Base-by-base conservation (phyloP, 2,888 invertebrate genomes). In the Ennomos quercinarius region DNA sequence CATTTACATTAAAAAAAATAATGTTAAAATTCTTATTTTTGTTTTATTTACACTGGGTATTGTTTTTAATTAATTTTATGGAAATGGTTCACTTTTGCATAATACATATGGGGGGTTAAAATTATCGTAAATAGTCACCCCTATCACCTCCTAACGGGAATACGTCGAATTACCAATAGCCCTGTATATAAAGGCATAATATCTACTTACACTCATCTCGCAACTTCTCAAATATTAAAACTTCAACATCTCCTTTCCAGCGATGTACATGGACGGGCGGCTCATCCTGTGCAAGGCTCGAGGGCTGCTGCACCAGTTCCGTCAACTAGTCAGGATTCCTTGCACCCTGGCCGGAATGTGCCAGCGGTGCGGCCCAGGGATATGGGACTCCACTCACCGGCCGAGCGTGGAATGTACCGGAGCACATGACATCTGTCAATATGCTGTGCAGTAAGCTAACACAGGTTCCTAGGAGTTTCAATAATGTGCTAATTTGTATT, bases 261-360 rank as follows among this genome's bases (percentile, higher is more conserved):
- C 99, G 17, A 98, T 98, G 97, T 99, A 98, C 83, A 99, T 99
- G 99, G 98, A 98, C 82, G 98, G 98, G 0, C 95, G 96, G 43
- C 90, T 98, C 12, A 98, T 99, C 57, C 91, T 98, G 37, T 94
- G 97, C 65, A 99, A 99, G 92, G 98, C 98, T 0, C 95, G 99
- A 56, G 98, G 98, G 10, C 92, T 99, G 4, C 93, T 99, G 0
- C 95, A 98, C 85, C 97, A 98, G 83, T 99, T 98, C 87, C 94
- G 98, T n/a, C 96, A 96, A 77, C 90, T 97, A 71, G 95, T 96
- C 27, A 95, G 96, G 71, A 95, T 99, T 61, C 99, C 99, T 0
- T 99, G 99, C 85, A 97, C 97, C 0, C 87, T 99, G 48, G 96
- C 96, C 8, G 97, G 97, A 10, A 93, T 98, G 72, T 98, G 98